Percentiles rank a stretch among this genome's conserved stretches.
These are phyloP conservation scores for Colistium nudipinnis DNA, from an alignment of 2,113 vertebrate genomes.

Conservation along the genomic window DNA sequence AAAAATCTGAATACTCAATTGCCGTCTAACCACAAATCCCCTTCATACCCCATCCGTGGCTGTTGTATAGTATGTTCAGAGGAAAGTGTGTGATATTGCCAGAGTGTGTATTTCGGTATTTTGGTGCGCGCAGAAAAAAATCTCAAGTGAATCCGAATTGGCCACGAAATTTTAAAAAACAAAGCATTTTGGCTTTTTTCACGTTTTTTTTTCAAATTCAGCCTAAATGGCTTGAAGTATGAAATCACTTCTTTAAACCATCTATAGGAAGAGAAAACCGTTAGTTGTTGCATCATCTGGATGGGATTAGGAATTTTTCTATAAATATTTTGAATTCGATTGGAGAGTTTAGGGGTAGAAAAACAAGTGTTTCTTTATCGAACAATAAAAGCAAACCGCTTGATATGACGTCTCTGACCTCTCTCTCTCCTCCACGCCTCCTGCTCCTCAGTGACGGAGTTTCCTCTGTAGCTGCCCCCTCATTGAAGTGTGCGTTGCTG, in stretches of 20 bases:
- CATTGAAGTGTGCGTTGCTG: constrained; percentile 55
- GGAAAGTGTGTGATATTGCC: background rate
- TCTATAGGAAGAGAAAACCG: no score
- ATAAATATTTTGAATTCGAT: no score
- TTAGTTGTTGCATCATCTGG: no score
- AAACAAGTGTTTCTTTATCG: no score
- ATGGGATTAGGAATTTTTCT: no score
- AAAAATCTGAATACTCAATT: no score
- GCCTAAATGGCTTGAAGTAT: no score
- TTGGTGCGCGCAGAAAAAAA: background rate
- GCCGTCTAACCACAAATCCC: no score
- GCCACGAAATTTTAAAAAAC: background rate
- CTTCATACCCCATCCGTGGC: no score
- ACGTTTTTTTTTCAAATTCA: background rate
- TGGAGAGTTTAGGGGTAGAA: no score
- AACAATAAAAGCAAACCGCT: constrained; percentile 25
- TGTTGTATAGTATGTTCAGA: background rate
- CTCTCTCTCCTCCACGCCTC: background rate
- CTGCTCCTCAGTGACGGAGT: constrained; percentile 21
- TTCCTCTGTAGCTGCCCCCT: constrained; percentile 26
- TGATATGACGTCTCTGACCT: constrained; percentile 21
- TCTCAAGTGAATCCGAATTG: background rate
- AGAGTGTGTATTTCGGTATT: no score
- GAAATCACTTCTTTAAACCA: no score
- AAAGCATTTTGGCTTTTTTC: constrained; percentile 2